Conservation (phyloP, 2,113 vertebrate genomes). For the Athene noctua region DNA sequence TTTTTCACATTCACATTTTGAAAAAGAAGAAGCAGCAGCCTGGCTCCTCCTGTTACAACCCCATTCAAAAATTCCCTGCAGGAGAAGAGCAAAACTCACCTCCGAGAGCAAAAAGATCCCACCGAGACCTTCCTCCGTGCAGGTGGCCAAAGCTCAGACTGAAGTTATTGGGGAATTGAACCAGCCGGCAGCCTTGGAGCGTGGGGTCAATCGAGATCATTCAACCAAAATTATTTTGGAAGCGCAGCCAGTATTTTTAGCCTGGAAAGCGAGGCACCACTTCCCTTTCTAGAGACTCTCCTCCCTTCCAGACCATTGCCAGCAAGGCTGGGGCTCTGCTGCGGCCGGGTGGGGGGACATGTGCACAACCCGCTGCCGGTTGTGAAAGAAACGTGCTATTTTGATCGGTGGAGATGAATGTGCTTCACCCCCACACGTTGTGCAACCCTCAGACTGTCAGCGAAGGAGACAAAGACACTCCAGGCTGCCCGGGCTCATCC, state of each 20-base stretch:
- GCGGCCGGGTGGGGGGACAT: neutral
- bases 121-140: fast-evolving
- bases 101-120: neutral
- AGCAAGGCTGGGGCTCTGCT: neutral
- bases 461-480: neutral
- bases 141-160: neutral
- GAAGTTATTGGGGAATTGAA: neutral
- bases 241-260: neutral
- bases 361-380: neutral
- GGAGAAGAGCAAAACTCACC: neutral
- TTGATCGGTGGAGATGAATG: neutral
- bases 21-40: neutral
- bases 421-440: neutral
- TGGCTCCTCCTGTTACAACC: neutral
- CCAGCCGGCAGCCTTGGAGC: neutral
- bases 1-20: neutral
- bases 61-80: fast-evolving
- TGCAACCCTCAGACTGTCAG: neutral
- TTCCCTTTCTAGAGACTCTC: slow-evolving; percentile 21
- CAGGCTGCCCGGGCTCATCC: neutral
- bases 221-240: neutral
- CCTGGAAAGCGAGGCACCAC: neutral
- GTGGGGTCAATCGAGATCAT: neutral
- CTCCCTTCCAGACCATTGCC: neutral
- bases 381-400: slow-evolving; percentile 35